These are phyloP conservation scores for Dryomyza anilis DNA, from an alignment of 2,888 invertebrate genomes.

Conservation along the genomic window DNA sequence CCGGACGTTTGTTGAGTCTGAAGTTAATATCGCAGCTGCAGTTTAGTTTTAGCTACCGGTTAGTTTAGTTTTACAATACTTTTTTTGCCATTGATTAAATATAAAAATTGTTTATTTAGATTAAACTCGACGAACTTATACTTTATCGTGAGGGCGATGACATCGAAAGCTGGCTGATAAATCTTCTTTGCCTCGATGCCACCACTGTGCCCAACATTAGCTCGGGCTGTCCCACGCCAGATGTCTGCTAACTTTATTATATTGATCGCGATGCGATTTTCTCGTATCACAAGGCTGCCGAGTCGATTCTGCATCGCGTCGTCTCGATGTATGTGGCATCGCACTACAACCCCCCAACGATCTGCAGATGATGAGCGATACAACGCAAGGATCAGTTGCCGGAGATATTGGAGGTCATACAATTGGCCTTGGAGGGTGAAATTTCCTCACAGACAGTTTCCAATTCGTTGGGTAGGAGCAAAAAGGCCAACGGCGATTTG, in stretches of 20 bases:
- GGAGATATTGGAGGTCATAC: conserved; percentile 91
- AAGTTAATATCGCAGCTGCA: conserved; percentile 91
- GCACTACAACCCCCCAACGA: conserved; percentile 99
- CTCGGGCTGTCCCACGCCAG: conserved; percentile 88
- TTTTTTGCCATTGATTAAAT: too few relatives aligned
- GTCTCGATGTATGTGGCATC: conserved; percentile 95
- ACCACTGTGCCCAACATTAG: conserved; percentile 67
- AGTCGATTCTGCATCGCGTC: conserved; percentile 87
- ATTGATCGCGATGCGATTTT: conserved; percentile 93
- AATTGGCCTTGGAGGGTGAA: conserved; percentile 79
- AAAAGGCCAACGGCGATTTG: conserved; percentile 92
- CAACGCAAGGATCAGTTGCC: conserved; percentile 78
- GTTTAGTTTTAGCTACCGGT: too few relatives aligned
- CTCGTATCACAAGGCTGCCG: conserved; percentile 93
- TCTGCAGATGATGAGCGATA: conserved; percentile 94
- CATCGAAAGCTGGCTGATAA: conserved; percentile 90
- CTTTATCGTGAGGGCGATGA: conserved; percentile 86
- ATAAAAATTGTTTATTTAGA: too few relatives aligned
- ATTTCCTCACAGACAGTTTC: conserved; percentile 71
- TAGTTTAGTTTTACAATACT: too few relatives aligned
- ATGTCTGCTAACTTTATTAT: conserved; percentile 85
- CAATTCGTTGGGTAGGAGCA: conserved; percentile 82
- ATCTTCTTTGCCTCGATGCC: conserved; percentile 89
- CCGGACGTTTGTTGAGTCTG: conserved; percentile 92
- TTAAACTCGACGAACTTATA: conserved; percentile 91